These are phyloP conservation scores for Cremastinae sp. DNA, from an alignment of 2,888 invertebrate genomes.

Conservation along the genomic window DNA sequence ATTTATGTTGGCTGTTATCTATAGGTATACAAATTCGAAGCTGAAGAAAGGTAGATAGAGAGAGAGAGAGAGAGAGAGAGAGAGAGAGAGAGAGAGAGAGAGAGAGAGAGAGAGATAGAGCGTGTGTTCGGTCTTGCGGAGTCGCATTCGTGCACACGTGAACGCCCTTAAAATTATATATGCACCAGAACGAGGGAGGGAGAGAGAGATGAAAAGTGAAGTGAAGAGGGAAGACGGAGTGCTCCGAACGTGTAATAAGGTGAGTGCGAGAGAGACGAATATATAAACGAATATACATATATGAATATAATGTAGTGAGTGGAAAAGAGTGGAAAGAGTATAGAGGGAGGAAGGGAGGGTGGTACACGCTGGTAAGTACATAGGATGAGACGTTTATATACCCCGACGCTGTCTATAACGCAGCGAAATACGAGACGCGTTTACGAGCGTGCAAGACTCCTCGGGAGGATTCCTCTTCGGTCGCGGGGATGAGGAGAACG, in stretches of 20 bases:
- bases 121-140: constrained; percentile 24
- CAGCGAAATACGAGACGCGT: constrained; percentile 80
- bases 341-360: constrained; percentile 50
- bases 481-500: constrained; percentile 74
- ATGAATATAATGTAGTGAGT: neutral
- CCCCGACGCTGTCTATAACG: constrained; percentile 80
- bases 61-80: no score
- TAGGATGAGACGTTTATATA: constrained; percentile 80
- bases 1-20: neutral
- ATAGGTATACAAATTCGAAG: no score
- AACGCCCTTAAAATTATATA: constrained; percentile 60
- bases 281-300: constrained; percentile 33
- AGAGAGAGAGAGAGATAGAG: no score
- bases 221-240: constrained; percentile 14
- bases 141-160: constrained; percentile 59
- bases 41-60: no score
- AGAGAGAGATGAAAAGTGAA: constrained; percentile 20
- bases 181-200: constrained; percentile 37
- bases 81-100: no score
- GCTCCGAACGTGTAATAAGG: constrained; percentile 7
- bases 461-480: constrained; percentile 54
- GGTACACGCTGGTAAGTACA: constrained; percentile 75
- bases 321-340: constrained; percentile 8
- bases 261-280: neutral
- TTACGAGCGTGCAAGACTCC: constrained; percentile 79